Evolutionary conservation across 2,113 vertebrate species (phyloP).

Genomic region (Cyanoderma ruficeps): DNA sequence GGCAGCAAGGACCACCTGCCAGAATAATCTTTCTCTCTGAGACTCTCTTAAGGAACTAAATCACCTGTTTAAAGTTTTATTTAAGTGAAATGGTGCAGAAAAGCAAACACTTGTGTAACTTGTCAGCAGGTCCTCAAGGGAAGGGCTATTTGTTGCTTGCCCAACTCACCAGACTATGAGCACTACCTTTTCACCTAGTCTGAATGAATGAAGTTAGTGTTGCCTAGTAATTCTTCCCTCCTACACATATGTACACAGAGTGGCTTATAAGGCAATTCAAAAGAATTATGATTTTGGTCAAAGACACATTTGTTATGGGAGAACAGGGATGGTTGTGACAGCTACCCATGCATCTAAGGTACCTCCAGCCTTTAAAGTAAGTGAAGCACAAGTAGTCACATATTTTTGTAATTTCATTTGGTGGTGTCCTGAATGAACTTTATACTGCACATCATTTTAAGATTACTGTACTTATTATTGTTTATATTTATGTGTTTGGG

Average conservation of each 20-base stretch:
- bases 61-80: slow-evolving; percentile 68
- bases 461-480: neutral
- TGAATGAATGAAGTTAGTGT: neutral
- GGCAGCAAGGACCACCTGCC: slow-evolving; percentile 61
- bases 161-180: neutral
- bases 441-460: neutral
- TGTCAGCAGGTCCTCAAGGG: slow-evolving; percentile 33
- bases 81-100: slow-evolving; percentile 69
- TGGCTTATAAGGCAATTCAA: neutral
- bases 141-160: slow-evolving; percentile 13
- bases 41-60: slow-evolving; percentile 63
- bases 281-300: neutral
- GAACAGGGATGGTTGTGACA: neutral
- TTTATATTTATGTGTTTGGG: neutral
- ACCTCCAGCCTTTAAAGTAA: neutral
- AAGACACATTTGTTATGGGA: neutral
- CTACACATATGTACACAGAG: neutral
- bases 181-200: neutral
- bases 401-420: neutral
- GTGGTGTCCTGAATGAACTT: neutral
- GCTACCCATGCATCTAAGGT: neutral
- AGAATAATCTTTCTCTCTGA: slow-evolving; percentile 56
- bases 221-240: neutral
- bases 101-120: slow-evolving; percentile 42
- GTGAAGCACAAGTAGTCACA: neutral